A percentile compares a stretch with the other conserved stretches of the same genome.
These are phyloP conservation scores for Meganola albula DNA, from an alignment of 2,888 invertebrate genomes.

Conservation along the genomic window DNA sequence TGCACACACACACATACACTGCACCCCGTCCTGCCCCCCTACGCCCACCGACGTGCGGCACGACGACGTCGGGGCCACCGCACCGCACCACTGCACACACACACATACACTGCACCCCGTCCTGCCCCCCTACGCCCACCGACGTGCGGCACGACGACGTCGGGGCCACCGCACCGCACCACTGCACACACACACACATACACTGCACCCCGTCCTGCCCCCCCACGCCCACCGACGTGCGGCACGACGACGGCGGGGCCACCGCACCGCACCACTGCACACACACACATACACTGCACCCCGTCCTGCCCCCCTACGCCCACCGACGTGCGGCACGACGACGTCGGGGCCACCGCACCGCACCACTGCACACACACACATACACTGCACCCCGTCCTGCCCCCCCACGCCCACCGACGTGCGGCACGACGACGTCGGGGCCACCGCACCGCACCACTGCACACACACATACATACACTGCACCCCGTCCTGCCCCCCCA, in stretches of 20 bases:
- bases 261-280: constrained; percentile 99
- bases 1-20: too few species aligned
- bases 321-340: constrained; percentile 97
- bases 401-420: constrained; percentile 98
- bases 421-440: constrained; percentile 97
- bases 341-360: constrained; percentile 98
- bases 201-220: too few species aligned
- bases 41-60: constrained; percentile 98
- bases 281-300: too few species aligned
- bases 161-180: constrained; percentile 98
- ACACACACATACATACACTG: too few species aligned
- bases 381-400: too few species aligned
- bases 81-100: constrained; percentile 98
- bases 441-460: constrained; percentile 98
- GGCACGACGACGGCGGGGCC: constrained; percentile 97
- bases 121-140: too few species aligned
- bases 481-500: too few species aligned
- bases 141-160: constrained; percentile 98
- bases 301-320: too few species aligned
- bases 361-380: constrained; percentile 96
- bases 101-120: too few species aligned
- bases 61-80: constrained; percentile 98
- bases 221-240: constrained; percentile 98
- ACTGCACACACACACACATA: too few species aligned
- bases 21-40: too few species aligned